phyloP scores from a whole-genome alignment of 2,797 vertebrate species.

The Muraenolepis orangiensis region DNA sequence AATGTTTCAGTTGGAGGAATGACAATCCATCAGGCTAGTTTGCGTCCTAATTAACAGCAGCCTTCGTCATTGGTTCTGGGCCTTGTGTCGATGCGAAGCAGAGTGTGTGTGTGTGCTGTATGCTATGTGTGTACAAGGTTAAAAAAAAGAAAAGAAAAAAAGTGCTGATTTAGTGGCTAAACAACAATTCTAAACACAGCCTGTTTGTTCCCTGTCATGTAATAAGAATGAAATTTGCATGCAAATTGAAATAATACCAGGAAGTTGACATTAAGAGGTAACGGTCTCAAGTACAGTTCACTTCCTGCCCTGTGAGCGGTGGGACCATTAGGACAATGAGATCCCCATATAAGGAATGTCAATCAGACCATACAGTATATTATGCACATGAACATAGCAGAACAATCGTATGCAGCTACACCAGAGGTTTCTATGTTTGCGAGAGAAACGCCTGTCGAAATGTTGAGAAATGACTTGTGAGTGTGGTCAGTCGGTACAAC shows the following conservation, averaged over 20 bases:
- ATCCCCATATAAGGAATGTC: constrained; percentile 61
- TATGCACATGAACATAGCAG: constrained; percentile 68
- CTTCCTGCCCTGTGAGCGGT: constrained; percentile 57
- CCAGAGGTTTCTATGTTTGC: constrained; percentile 50
- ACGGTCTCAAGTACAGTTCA: constrained; percentile 64
- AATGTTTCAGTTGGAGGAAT: constrained; percentile 47
- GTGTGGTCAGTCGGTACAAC: neutral
- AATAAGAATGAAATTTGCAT: constrained; percentile 69
- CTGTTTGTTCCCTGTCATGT: constrained; percentile 53
- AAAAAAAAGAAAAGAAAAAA: constrained; percentile 40
- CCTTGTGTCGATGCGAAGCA: constrained; percentile 49
- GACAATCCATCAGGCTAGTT: constrained; percentile 32
- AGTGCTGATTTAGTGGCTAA: constrained; percentile 65
- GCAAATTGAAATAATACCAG: constrained; percentile 65
- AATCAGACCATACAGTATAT: constrained; percentile 68
- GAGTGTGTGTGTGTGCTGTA: constrained; percentile 55
- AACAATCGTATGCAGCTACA: constrained; percentile 54
- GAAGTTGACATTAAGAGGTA: constrained; percentile 62
- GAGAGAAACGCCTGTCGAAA: constrained; percentile 56
- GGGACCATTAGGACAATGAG: constrained; percentile 56
- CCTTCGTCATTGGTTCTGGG: constrained; percentile 12
- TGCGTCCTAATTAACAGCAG: constrained; percentile 34
- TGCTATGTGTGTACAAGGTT: constrained; percentile 59
- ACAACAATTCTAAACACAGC: constrained; percentile 66
- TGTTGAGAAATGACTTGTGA: constrained; percentile 46